Conservation (phyloP, 1,140 invertebrate genomes). For the Papilio xuthus region DNA sequence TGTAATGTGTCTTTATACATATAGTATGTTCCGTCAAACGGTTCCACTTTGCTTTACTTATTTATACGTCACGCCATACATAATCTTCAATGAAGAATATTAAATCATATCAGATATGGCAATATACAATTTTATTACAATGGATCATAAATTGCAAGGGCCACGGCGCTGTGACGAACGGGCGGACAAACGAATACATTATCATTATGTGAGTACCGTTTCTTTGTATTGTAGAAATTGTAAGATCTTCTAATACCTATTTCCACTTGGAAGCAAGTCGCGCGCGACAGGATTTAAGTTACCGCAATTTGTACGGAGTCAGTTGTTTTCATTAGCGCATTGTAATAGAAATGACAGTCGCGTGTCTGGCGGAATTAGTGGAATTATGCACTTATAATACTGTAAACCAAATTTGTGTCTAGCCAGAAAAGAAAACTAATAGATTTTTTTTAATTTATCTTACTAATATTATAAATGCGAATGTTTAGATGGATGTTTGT, state of each 20-base stretch:
- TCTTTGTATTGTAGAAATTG: constrained; percentile 5
- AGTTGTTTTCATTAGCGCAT: background rate
- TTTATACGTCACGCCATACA: constrained; percentile 12
- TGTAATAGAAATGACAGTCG: too few relatives aligned
- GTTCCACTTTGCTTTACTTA: background rate
- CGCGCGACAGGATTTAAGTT: too few relatives aligned
- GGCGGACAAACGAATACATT: constrained; percentile 34
- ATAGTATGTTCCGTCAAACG: background rate
- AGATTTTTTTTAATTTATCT: too few relatives aligned
- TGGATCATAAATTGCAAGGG: constrained; percentile 36
- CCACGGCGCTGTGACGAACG: constrained; percentile 31
- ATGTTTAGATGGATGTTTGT: too few relatives aligned
- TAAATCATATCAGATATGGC: constrained; percentile 24
- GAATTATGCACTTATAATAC: background rate
- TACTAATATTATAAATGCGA: too few relatives aligned
- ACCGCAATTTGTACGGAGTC: background rate
- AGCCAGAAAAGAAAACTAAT: too few relatives aligned
- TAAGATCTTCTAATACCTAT: background rate
- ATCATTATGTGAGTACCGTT: constrained; percentile 23
- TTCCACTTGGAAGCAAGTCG: background rate
- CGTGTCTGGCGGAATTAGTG: background rate
- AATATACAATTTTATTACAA: constrained; percentile 31
- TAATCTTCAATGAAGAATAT: constrained; percentile 32
- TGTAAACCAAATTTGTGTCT: background rate
- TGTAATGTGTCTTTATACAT: background rate